Evolutionary conservation across 2,113 vertebrate species (phyloP).

Genomic region (Poeciliopsis occidentalis): DNA sequence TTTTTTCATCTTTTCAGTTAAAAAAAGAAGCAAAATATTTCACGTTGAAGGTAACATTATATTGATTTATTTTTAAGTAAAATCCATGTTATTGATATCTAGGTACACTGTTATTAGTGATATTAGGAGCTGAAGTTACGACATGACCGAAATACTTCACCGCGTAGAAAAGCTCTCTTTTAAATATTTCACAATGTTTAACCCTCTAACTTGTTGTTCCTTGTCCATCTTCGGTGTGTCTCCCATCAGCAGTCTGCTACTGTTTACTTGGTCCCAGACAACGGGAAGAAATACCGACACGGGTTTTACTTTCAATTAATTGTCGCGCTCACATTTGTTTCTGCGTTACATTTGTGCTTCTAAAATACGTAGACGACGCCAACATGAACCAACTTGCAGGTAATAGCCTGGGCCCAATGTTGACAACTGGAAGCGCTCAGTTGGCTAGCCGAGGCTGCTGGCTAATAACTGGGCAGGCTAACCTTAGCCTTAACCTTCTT

Average conservation of each 20-base stretch:
- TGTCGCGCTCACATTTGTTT: not conserved
- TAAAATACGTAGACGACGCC: not conserved
- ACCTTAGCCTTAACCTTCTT: conserved; percentile 62
- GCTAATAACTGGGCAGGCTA: conserved; percentile 73
- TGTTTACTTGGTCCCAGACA: conserved; percentile 32
- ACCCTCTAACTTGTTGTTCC: not conserved
- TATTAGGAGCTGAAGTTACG: not conserved
- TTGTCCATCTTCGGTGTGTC: not conserved
- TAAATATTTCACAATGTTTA: conserved; percentile 2
- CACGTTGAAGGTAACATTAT: not conserved
- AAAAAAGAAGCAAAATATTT: not conserved
- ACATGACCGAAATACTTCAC: not conserved
- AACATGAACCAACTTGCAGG: conserved; percentile 3
- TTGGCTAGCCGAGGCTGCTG: conserved; percentile 49
- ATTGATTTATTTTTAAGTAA: too few relatives aligned
- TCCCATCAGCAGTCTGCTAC: not conserved
- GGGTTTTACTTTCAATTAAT: not conserved
- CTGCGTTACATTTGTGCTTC: not conserved
- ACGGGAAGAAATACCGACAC: conserved; percentile 12
- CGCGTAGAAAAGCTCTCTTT: not conserved
- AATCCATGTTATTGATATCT: not conserved
- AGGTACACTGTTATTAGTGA: not conserved
- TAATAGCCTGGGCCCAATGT: conserved; percentile 64
- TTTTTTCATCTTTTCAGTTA: not conserved
- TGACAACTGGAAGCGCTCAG: conserved; percentile 62